Evolutionary conservation across 1,140 invertebrate genomes (phyloP).

Genomic region (Listronotus oregonensis): DNA sequence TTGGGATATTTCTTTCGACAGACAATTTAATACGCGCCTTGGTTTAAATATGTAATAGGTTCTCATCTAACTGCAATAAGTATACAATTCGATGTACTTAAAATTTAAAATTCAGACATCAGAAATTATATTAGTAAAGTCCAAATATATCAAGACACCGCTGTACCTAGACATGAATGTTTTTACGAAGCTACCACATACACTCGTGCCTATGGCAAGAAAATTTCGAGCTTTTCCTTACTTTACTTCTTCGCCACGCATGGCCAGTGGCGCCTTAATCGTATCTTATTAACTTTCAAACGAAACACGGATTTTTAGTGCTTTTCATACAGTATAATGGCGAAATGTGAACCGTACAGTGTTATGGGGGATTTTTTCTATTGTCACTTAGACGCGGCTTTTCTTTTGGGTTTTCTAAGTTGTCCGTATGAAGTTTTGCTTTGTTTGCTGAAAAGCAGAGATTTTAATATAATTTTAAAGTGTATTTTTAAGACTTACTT

Average conservation of each 20-base stretch:
- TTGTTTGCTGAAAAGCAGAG: neutral
- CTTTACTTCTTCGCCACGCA: constrained; percentile 23
- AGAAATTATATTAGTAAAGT: too few species aligned
- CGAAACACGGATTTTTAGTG: constrained; percentile 26
- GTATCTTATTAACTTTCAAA: constrained; percentile 35
- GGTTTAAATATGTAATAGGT: too few species aligned
- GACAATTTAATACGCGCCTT: too few species aligned
- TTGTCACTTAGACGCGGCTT: constrained; percentile 24
- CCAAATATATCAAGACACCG: too few species aligned
- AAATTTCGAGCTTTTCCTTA: constrained; percentile 17
- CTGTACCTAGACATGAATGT: neutral
- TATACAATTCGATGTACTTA: too few species aligned
- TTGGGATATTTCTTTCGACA: too few species aligned
- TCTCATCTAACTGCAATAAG: too few species aligned
- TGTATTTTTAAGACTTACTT: too few species aligned
- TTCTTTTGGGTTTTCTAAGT: constrained; percentile 2
- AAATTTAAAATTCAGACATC: too few species aligned
- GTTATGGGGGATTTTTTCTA: constrained; percentile 24
- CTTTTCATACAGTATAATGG: constrained; percentile 27
- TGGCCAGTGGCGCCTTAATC: constrained; percentile 15
- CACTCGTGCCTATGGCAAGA: neutral
- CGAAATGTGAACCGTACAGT: constrained; percentile 32
- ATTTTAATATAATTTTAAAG: too few species aligned
- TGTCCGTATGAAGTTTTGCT: constrained; percentile 1
- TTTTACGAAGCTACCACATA: neutral